These are phyloP conservation scores for Diabrotica virgifera DNA, from an alignment of 1,140 invertebrate genomes.

Conservation along the genomic window DNA sequence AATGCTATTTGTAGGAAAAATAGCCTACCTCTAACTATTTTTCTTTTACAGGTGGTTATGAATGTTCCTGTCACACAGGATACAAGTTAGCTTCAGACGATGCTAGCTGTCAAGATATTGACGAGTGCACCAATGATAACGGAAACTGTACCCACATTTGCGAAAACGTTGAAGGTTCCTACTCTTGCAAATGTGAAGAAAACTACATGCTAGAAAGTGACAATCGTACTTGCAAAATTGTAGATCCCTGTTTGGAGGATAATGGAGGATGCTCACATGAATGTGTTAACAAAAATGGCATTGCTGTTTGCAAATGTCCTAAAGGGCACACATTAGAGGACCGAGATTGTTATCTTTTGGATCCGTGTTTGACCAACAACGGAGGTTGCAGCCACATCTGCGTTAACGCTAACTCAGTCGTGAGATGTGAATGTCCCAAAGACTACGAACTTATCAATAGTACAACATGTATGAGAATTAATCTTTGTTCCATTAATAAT, in stretches of 20 bases:
- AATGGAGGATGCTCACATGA: slow-evolving; percentile 66
- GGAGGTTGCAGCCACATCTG: slow-evolving; percentile 59
- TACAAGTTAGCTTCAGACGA: slow-evolving; percentile 50
- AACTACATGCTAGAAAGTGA: slow-evolving; percentile 49
- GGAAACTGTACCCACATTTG: slow-evolving; percentile 61
- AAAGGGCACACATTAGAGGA: slow-evolving; percentile 52
- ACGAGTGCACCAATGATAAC: slow-evolving; percentile 61
- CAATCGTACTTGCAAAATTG: slow-evolving; percentile 34
- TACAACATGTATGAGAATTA: slow-evolving; percentile 23
- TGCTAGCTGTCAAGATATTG: slow-evolving; percentile 55
- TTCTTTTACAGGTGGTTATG: slow-evolving; percentile 50
- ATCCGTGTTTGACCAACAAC: slow-evolving; percentile 54
- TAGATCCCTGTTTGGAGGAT: slow-evolving; percentile 50
- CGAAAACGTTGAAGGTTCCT: slow-evolving; percentile 63
- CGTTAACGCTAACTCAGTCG: slow-evolving; percentile 49
- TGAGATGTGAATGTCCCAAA: slow-evolving; percentile 70
- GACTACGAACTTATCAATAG: slow-evolving; percentile 54
- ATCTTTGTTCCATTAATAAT: slow-evolving; percentile 50
- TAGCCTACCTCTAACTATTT: too few relatives aligned
- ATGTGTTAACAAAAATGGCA: slow-evolving; percentile 63
- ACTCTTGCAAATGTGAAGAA: slow-evolving; percentile 54
- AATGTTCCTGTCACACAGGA: slow-evolving; percentile 60
- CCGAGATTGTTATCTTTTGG: slow-evolving; percentile 54
- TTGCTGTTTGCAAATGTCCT: slow-evolving; percentile 55
- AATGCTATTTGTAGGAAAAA: too few relatives aligned